A percentile compares a stretch with the other conserved stretches of the same genome.
Conservation (phyloP, 2,113 vertebrate species). For the Cichladusa arquata region DNA sequence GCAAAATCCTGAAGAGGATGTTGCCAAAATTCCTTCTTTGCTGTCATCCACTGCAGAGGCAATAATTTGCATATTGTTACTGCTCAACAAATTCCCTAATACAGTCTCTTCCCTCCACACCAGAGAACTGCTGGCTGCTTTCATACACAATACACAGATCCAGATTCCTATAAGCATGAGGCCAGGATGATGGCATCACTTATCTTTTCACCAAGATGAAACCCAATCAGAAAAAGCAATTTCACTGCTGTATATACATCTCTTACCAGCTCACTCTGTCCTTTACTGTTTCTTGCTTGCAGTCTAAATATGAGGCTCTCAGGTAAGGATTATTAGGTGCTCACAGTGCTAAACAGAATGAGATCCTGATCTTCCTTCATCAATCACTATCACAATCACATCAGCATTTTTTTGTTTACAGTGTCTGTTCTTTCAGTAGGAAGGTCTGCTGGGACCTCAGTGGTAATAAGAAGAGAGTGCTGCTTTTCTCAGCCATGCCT, state of each 20-base stretch:
- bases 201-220: not conserved
- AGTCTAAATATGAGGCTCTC: not conserved
- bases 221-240: not conserved
- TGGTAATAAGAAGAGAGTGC: not conserved
- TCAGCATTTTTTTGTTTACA: not conserved
- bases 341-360: not conserved
- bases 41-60: not conserved
- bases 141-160: not conserved
- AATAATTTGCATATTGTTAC: not conserved
- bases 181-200: not conserved
- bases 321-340: not conserved
- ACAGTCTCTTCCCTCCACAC: not conserved
- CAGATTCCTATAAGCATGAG: not conserved
- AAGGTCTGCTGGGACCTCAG: not conserved
- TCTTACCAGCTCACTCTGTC: not conserved
- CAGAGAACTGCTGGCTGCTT: not conserved
- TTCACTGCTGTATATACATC: not conserved
- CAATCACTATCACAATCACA: not conserved
- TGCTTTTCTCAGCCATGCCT: not conserved
- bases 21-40: not conserved
- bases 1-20: not conserved
- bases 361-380: not conserved
- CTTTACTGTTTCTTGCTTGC: not conserved
- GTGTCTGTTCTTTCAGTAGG: not conserved
- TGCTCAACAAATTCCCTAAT: not conserved